Evolutionary conservation across 1,140 invertebrate species (phyloP).

Genomic region (Paracyclopina nana): DNA sequence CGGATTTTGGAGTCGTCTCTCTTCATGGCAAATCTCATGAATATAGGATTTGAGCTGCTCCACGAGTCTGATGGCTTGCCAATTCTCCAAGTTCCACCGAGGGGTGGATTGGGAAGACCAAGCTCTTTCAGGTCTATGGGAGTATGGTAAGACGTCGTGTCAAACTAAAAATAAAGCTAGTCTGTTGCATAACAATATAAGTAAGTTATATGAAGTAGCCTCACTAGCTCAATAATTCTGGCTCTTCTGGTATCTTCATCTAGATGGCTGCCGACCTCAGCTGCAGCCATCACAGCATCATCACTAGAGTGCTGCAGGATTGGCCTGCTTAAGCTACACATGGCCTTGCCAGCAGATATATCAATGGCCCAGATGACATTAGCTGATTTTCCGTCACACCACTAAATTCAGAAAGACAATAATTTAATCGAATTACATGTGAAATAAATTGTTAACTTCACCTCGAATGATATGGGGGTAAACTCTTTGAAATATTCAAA

Average conservation of each 20-base stretch:
- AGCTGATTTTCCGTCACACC: background rate
- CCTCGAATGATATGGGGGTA: constrained; percentile 6
- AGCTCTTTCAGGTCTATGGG: too few relatives aligned
- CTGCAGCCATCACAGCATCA: background rate
- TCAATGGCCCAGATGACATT: constrained; percentile 6
- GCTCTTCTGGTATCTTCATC: too few relatives aligned
- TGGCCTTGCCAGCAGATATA: background rate
- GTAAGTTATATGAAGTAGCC: too few relatives aligned
- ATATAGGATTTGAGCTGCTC: background rate
- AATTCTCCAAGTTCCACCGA: background rate
- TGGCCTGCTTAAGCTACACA: background rate
- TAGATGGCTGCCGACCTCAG: background rate
- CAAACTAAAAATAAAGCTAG: too few relatives aligned
- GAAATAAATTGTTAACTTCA: too few relatives aligned
- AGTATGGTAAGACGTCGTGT: too few relatives aligned
- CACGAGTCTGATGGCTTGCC: background rate
- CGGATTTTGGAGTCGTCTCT: background rate
- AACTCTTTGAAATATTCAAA: constrained; percentile 9
- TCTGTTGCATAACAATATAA: too few relatives aligned
- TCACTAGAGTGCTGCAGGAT: background rate
- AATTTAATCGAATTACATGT: too few relatives aligned
- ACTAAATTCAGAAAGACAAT: too few relatives aligned
- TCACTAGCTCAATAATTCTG: too few relatives aligned
- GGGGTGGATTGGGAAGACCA: too few relatives aligned
- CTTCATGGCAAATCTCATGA: background rate